Evolutionary conservation across 2,113 vertebrate genomes (phyloP).

Genomic region (Leucosticte australis): DNA sequence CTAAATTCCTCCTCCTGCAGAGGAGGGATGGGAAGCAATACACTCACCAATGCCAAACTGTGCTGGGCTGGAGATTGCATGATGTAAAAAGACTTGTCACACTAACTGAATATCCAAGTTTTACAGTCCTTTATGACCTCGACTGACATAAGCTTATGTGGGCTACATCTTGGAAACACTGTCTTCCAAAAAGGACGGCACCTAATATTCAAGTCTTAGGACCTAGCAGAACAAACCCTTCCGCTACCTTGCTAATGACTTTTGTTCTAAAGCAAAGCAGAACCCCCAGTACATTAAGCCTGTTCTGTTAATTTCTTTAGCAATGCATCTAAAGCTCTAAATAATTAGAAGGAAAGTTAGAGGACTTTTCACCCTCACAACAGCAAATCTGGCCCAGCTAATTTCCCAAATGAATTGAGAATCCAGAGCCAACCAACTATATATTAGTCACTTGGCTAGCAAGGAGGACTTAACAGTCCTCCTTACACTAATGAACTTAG

Average conservation of each 20-base stretch:
- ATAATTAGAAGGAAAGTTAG: not conserved
- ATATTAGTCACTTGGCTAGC: not conserved
- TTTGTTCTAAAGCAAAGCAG: not conserved
- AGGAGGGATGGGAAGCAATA: not conserved
- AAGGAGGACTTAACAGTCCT: not conserved
- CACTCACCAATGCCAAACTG: not conserved
- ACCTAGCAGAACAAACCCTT: not conserved
- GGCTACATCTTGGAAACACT: not conserved
- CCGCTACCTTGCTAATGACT: not conserved
- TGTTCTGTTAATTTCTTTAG: not conserved
- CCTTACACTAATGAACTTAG: not conserved
- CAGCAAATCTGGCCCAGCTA: not conserved
- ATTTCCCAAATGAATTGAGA: not conserved
- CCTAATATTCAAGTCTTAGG: not conserved
- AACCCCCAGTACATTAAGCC: rapidly evolving
- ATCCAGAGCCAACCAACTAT: not conserved
- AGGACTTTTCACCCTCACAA: not conserved
- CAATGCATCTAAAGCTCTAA: not conserved
- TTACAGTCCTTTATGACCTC: not conserved
- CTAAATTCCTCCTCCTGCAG: not conserved
- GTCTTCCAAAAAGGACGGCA: not conserved
- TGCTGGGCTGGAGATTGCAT: not conserved
- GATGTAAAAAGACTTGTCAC: not conserved
- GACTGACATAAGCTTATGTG: not conserved
- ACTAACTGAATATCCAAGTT: not conserved